Percentiles rank a stretch among this genome's conserved stretches.
phyloP scores from a whole-genome alignment of 1,140 invertebrate species.

The Scaptomyza montana region DNA sequence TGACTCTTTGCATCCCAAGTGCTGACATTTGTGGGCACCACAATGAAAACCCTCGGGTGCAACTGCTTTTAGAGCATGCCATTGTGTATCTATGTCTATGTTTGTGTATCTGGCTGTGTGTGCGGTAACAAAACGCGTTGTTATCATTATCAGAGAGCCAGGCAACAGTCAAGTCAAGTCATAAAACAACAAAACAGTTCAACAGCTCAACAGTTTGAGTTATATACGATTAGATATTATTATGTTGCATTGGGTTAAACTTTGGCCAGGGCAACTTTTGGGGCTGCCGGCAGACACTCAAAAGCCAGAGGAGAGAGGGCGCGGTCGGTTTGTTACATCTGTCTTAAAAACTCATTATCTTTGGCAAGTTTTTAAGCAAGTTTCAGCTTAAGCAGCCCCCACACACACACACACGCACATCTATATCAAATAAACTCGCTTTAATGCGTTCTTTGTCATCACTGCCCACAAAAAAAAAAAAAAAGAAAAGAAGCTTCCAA shows the following conservation, averaged over 20 bases:
- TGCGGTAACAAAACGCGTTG: constrained; percentile 30
- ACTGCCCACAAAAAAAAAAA: neutral
- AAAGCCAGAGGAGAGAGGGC: constrained; percentile 1
- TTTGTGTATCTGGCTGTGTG: constrained; percentile 13
- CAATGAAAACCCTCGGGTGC: constrained; percentile 65
- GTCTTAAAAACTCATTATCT: constrained; percentile 80
- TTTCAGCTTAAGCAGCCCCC: constrained; percentile 36
- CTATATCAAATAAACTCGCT: constrained; percentile 71
- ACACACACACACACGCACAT: constrained; percentile 54
- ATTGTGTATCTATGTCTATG: constrained; percentile 5
- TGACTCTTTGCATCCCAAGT: constrained; percentile 60
- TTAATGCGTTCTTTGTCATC: constrained; percentile 50
- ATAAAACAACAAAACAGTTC: constrained; percentile 62
- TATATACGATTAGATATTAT: constrained; percentile 48
- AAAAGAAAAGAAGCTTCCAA: constrained; percentile 34
- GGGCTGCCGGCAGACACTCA: constrained; percentile 28
- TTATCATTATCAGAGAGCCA: constrained; percentile 70
- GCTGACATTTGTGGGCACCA: constrained; percentile 39
- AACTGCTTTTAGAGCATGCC: constrained; percentile 33
- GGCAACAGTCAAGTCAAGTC: constrained; percentile 49
- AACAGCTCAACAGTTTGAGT: constrained; percentile 61
- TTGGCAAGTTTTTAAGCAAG: constrained; percentile 77
- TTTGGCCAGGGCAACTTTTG: constrained; percentile 39
- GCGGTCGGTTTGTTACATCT: constrained; percentile 36
- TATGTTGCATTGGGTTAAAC: constrained; percentile 55